A percentile compares a stretch with the other conserved stretches of the same genome.
Evolutionary conservation across 2,113 vertebrate genomes (phyloP).

Genomic region (Hippocampus comes): DNA sequence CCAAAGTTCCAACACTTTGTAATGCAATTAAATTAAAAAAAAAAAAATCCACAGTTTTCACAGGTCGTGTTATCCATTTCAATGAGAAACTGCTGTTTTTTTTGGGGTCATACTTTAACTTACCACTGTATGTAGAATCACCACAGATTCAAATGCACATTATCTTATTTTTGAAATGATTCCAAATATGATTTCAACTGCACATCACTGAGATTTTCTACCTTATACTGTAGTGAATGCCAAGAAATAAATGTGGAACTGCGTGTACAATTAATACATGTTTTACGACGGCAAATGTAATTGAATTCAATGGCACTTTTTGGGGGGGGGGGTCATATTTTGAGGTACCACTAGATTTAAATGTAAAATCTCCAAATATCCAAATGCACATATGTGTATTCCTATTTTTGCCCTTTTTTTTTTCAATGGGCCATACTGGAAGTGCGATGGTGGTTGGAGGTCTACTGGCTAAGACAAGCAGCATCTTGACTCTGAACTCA

Average conservation of each 20-base stretch:
- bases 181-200: background rate
- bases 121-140: too few relatives aligned
- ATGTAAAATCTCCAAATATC: background rate
- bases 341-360: background rate
- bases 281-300: background rate
- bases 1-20: background rate
- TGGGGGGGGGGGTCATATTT: too few relatives aligned
- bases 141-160: too few relatives aligned
- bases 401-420: background rate
- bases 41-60: background rate
- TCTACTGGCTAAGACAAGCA: slow-evolving; percentile 45
- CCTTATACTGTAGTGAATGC: background rate
- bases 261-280: background rate
- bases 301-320: background rate
- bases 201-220: background rate
- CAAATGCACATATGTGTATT: background rate
- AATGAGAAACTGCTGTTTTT: background rate
- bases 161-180: too few relatives aligned
- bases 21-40: background rate
- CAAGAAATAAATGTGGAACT: background rate
- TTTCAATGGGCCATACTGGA: background rate
- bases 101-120: background rate
- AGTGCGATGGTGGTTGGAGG: slow-evolving; percentile 31
- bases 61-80: background rate
- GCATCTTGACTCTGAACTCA: slow-evolving; percentile 36